phyloP scores from a whole-genome alignment of 2,888 invertebrate species.

The Mystacides longicornis region DNA sequence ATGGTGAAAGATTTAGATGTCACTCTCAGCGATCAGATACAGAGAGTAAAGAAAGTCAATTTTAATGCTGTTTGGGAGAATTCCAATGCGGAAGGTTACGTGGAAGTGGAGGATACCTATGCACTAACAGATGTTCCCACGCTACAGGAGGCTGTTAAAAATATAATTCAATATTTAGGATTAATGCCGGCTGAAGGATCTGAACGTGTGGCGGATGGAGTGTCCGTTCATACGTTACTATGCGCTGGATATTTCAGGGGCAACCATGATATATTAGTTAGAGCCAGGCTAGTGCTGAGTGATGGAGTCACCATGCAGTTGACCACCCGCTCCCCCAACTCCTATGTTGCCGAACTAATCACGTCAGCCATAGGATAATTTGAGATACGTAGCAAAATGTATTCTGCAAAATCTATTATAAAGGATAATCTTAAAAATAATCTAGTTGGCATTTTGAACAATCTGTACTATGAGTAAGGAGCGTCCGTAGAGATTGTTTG shows the following conservation, averaged over 20 bases:
- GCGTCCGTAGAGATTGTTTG: too few species aligned
- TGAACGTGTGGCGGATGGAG: conserved; percentile 76
- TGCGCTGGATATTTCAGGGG: conserved; percentile 86
- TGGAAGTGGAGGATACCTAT: conserved; percentile 89
- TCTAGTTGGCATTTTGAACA: neutral
- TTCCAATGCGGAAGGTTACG: conserved; percentile 48
- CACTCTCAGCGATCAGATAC: conserved; percentile 77
- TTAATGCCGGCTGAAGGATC: conserved; percentile 78
- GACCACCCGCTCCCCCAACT: conserved; percentile 78
- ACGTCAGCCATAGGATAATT: conserved; percentile 74
- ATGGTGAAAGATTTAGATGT: conserved; percentile 90
- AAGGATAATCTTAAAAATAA: neutral
- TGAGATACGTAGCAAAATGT: neutral
- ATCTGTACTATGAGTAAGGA: too few species aligned
- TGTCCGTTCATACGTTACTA: conserved; percentile 70
- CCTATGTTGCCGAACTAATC: conserved; percentile 80
- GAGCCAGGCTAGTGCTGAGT: conserved; percentile 64
- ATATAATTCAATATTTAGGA: conserved; percentile 74
- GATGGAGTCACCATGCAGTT: conserved; percentile 91
- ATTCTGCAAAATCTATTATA: neutral
- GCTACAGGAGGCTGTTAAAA: conserved; percentile 77
- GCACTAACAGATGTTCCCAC: conserved; percentile 72
- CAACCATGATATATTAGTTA: conserved; percentile 82
- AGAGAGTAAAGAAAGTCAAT: conserved; percentile 67
- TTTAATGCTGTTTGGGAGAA: conserved; percentile 78